Base-by-base conservation (phyloP, 1,140 invertebrate species). In the Eriosoma lanigerum region DNA sequence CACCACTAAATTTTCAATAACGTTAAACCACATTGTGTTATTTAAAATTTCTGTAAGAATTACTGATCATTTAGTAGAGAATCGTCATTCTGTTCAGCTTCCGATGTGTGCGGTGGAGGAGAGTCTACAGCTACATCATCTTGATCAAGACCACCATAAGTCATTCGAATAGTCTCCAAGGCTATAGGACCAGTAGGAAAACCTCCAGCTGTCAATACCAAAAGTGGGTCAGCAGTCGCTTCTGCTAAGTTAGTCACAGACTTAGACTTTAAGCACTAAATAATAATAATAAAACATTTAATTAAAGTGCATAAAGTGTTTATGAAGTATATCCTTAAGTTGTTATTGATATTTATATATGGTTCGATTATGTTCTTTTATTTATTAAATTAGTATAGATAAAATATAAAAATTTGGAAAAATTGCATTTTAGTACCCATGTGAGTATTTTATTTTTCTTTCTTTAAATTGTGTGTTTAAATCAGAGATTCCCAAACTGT, bases 231-330 rank as follows among this genome's bases (percentile, higher is more conserved):
- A 6, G 94, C 93, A n/a, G 95, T 94, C 8, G 95, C 93, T 86
- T 96, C 93, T 0, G 94, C 95, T 52, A 97, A 87, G 87, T 97
- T 97, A 4, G 96, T 97, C 0, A 96, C 95, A 0, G 94, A 96
- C 85, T 97, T 97, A 0, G 94, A 96, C 86, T 96, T 96, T 15
- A 97, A 94, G 85, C 96, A 97, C 87, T 97, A 93, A 56, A 85
- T 82, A 68, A 82, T 60, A 82, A 80, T 82, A 19, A 32, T 38
- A n/a, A n/a, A n/a, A 32, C 46, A 48, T 48, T 48, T 48, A 38
- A 38, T 38, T 38, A 38, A 8, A 38, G n/a, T n/a, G n/a, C n/a
- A n/a, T n/a, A n/a, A n/a, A n/a, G n/a, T n/a, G n/a, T n/a, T n/a
- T n/a, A n/a, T n/a, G n/a, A n/a, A n/a, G n/a, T n/a, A n/a, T n/a